Base-by-base conservation (phyloP, 2,113 vertebrate genomes). In the Lethenteron reissneri region DNA sequence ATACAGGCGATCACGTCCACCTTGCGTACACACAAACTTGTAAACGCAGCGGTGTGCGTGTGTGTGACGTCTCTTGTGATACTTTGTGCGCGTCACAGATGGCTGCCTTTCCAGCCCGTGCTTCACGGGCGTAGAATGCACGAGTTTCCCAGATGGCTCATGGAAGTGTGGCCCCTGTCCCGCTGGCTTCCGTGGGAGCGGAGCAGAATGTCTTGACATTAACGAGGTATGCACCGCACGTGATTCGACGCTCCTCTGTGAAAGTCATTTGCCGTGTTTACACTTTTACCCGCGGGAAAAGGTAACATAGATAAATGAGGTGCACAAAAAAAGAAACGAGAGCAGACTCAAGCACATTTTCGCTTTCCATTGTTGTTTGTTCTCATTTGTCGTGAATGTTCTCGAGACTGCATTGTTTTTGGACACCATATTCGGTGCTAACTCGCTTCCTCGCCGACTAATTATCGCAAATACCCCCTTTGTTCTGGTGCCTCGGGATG, bases 61-160 rank as follows among this genome's bases (percentile, higher is more conserved):
- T 41, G 41, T 7, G 41, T 41, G 41, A 41, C 41, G 41, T 41
- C 41, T 41, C 41, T 41, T 41, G 41, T 41, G 41, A 41, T 41
- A 41, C 41, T 70, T 75, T 76, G 41, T 41, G 41, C 64, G n/a
- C 25, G 9, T 11, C 11, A 25, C 64, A 68, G 64, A 68, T 12
- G 64, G 64, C 9, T 68, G 64, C 25, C 64, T 68, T n/a, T 68
- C 64, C 8, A 68, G 25, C 10, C 64, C 64, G n/a, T 68, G 64
- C 64, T 68, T 68, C 11, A 21, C n/a, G 64, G 64, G 64, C 21
- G 64, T 68, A 2, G 21, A 68, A 68, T 68, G 64, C 11, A 68
- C 64, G n/a, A 68, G 64, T 21, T 68, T 68, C 21, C n/a, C n/a
- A 17, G 64, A 68, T 68, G 64, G 64, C 64, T 17, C n/a, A n/a